phyloP scores from a whole-genome alignment of 30 jellyfish, hydroid and myxozoan species.

The Rhopilema esculentum region DNA sequence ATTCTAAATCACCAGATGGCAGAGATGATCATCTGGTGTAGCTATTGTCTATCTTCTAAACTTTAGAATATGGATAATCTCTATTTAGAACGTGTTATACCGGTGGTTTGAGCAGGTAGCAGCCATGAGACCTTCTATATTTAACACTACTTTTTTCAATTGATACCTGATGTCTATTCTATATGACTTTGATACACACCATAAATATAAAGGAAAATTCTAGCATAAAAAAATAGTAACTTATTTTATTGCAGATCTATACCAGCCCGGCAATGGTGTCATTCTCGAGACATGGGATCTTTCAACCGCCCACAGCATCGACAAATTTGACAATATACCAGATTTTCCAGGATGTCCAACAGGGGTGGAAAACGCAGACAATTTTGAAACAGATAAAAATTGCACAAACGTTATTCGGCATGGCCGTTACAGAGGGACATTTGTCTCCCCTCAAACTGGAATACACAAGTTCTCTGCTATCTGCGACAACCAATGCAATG shows the following conservation, averaged over 20 bases:
- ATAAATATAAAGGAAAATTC: no score
- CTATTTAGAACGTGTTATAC: no score
- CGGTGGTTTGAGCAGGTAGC: no score
- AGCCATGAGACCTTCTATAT: no score
- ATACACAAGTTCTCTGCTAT: conserved; percentile 40
- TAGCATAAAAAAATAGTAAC: no score
- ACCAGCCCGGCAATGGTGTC: conserved; percentile 52
- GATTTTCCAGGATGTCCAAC: conserved; percentile 59
- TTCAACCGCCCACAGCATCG: conserved; percentile 5
- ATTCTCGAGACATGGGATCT: conserved; percentile 36
- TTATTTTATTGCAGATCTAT: conserved; percentile 28
- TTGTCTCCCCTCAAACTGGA: conserved; percentile 55
- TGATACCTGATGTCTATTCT: no score
- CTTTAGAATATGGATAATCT: no score
- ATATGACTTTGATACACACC: no score
- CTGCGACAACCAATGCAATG: conserved; percentile 17
- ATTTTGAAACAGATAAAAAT: background rate
- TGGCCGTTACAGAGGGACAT: conserved; percentile 34
- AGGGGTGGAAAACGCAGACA: conserved; percentile 15
- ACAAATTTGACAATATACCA: conserved; percentile 31
- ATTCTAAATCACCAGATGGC: no score
- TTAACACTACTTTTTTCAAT: no score
- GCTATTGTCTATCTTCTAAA: no score
- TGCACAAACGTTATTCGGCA: background rate
- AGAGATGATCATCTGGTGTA: no score